Base-by-base conservation (phyloP, 2,888 invertebrate genomes). In the Pyrrhosoma nymphula region DNA sequence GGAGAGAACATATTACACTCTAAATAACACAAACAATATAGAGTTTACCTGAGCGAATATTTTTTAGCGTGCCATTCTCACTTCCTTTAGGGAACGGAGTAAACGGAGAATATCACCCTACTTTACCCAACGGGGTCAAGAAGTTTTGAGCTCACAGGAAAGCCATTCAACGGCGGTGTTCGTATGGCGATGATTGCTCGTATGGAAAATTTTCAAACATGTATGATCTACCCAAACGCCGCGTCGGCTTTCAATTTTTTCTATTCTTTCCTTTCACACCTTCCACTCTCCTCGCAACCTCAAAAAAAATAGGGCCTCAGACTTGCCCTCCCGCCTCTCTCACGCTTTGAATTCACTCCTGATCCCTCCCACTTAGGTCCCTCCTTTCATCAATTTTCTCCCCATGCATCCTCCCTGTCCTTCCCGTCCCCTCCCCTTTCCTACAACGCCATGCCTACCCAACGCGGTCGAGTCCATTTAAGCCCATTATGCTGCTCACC, bases 401-500 rank as follows among this genome's bases (percentile, higher is more conserved):
- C 89, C 88, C 88, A 35, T 35, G 10, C 35, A 18, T 3, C 55
- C 89, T 55, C 89, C 18, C 39, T 16, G 35, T n/a, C 56, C 20
- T 2, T 30, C 56, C 90, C 30, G 8, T 23, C 56, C 90, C n/a
- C 35, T 90, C 60, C 56, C 56, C 20, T 60, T n/a, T 10, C 30
- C 56, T 10, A 63, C 63, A 26, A 23, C 39, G 23, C 88, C 47
- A 8, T 26, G 89, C 55, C 47, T 20, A 35, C 12, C 23, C 69
- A 18, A 82, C n/a, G 39, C 90, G 60, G 60, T 39, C 12, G 91
- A 60, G 60, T 63, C 91, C 63, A 63, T 91, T 56, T 35, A 56
- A 90, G 56, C 56, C 90, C 90, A 90, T 90, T 90, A 91, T 26
- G 60, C 63, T 26, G 60, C 60, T 91, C 91, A 39, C 91, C 90